phyloP scores from a whole-genome alignment of 2,888 invertebrate species.

The Opisthograptis luteolata region DNA sequence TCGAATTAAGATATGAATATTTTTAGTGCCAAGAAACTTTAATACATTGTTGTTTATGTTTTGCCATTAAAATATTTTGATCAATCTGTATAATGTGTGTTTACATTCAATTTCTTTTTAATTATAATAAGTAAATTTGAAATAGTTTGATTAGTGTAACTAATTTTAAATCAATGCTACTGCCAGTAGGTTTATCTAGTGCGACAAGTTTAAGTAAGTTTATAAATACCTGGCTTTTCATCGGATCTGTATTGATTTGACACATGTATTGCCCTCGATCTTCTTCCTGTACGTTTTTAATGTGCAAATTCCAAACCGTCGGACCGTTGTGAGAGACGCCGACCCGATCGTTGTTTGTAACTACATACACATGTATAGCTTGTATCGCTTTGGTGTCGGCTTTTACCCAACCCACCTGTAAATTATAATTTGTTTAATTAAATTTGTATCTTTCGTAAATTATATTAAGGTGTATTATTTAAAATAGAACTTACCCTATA shows the following conservation, averaged over 20 bases:
- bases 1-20: constrained; percentile 48
- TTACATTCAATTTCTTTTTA: too few species aligned
- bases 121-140: constrained; percentile 16
- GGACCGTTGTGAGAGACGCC: constrained; percentile 94
- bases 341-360: constrained; percentile 95
- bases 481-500: constrained; percentile 87
- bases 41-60: too few species aligned
- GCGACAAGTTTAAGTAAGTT: too few species aligned
- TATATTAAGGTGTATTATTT: too few species aligned
- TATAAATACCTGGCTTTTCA: constrained; percentile 93
- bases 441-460: too few species aligned
- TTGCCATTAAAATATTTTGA: too few species aligned
- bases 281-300: constrained; percentile 93
- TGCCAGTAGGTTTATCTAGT: too few species aligned
- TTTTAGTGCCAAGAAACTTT: constrained; percentile 36
- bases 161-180: too few species aligned
- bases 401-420: constrained; percentile 96
- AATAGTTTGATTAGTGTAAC: too few species aligned
- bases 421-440: constrained; percentile 2
- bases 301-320: constrained; percentile 95
- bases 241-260: constrained; percentile 97
- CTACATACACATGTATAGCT: constrained; percentile 96
- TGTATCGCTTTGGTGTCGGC: constrained; percentile 97
- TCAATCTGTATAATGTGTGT: too few species aligned
- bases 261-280: constrained; percentile 97